phyloP scores from a whole-genome alignment of 2,113 vertebrate species.

The Lophura nycthemera region DNA sequence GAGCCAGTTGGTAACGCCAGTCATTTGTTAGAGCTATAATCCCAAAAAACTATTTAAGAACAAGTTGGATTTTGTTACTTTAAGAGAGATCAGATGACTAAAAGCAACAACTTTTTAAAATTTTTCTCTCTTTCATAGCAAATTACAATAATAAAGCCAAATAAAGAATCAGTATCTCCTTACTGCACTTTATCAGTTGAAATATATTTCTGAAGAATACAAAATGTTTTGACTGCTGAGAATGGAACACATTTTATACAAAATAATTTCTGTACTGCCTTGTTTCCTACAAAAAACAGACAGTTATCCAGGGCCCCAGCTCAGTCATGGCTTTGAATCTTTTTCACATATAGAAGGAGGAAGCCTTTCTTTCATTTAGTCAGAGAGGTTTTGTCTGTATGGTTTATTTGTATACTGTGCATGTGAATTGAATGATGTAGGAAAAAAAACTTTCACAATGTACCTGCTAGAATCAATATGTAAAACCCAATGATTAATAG shows the following conservation, averaged over 20 bases:
- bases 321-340: background rate
- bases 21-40: background rate
- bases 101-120: background rate
- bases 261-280: background rate
- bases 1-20: constrained; percentile 12
- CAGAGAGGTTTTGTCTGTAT: background rate
- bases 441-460: background rate
- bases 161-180: background rate
- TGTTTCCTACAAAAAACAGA: background rate
- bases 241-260: background rate
- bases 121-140: background rate
- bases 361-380: background rate
- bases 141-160: background rate
- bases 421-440: background rate
- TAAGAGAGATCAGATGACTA: background rate
- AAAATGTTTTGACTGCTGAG: background rate
- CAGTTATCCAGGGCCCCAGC: background rate
- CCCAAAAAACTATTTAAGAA: background rate
- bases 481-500: background rate
- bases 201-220: background rate
- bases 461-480: background rate
- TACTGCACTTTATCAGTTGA: background rate
- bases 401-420: background rate
- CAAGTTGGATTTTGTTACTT: background rate
- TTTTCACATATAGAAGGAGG: background rate